phyloP scores from a whole-genome alignment of 2,113 vertebrate genomes.

The Neopipo cinnamomea region DNA sequence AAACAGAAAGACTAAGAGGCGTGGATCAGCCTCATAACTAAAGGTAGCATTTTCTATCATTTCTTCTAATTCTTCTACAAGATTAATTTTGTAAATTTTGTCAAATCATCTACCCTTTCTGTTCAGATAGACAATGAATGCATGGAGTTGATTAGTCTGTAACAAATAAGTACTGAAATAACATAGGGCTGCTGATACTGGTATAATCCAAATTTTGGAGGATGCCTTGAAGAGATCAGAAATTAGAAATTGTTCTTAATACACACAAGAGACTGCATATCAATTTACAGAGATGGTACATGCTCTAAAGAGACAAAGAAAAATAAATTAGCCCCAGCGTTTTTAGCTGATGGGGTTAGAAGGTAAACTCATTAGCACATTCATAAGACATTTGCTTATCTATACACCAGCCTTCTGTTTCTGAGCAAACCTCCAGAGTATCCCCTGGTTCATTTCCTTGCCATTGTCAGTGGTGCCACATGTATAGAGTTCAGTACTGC shows the following conservation, averaged over 20 bases:
- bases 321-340: background rate
- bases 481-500: background rate
- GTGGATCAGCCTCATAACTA: background rate
- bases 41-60: background rate
- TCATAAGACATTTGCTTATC: conserved; percentile 42
- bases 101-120: background rate
- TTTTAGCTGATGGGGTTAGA: conserved; percentile 4
- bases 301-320: background rate
- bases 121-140: background rate
- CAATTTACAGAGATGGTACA: background rate
- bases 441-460: conserved; percentile 11
- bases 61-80: background rate
- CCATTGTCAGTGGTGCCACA: background rate
- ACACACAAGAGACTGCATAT: background rate
- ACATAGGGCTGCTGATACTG: background rate
- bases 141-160: background rate
- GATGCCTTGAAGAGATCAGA: background rate
- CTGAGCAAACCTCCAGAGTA: conserved; percentile 2
- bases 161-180: background rate
- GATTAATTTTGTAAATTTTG: background rate
- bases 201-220: background rate
- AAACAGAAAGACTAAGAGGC: background rate
- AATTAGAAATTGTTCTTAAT: background rate
- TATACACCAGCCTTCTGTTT: background rate
- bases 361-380: conserved; percentile 43